A percentile compares a stretch with the other conserved stretches of the same genome.
These are phyloP conservation scores for Myzus persicae DNA, from an alignment of 1,140 invertebrate species.

Conservation along the genomic window DNA sequence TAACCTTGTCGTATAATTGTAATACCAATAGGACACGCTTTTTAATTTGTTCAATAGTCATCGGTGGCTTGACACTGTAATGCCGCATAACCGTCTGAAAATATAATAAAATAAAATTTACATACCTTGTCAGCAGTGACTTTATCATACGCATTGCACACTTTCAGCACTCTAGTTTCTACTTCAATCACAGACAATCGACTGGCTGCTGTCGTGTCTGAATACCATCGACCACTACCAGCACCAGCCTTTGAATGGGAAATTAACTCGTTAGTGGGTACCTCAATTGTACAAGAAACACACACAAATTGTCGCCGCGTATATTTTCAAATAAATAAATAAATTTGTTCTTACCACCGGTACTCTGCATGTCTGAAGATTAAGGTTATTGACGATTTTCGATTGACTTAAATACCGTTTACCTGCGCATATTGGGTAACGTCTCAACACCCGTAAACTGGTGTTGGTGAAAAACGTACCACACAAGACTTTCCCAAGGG, in stretches of 20 bases:
- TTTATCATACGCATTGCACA: conserved; percentile 82
- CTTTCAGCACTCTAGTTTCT: conserved; percentile 78
- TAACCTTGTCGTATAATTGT: conserved; percentile 96
- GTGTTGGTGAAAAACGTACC: conserved; percentile 1
- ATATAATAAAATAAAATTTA: conserved; percentile 63
- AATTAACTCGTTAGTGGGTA: conserved; percentile 21
- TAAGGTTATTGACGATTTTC: conserved; percentile 12
- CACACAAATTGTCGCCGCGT: too few relatives aligned
- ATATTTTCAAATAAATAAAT: background rate
- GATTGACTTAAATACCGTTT: conserved; percentile 34
- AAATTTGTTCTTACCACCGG: conserved; percentile 16
- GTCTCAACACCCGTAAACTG: background rate
- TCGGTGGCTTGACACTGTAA: conserved; percentile 75
- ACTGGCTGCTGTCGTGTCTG: background rate
- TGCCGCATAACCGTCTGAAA: conserved; percentile 75
- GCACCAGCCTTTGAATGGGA: conserved; percentile 22
- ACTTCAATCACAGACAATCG: conserved; percentile 67
- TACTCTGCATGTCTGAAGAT: conserved; percentile 21
- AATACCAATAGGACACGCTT: conserved; percentile 91
- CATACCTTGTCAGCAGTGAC: conserved; percentile 78
- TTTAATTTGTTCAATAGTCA: conserved; percentile 79
- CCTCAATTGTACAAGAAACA: background rate
- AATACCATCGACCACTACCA: conserved; percentile 17
- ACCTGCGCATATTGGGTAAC: background rate
- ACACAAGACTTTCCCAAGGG: conserved; percentile 30